These are phyloP conservation scores for Hesperia comma DNA, from an alignment of 2,888 invertebrate species.

Conservation along the genomic window DNA sequence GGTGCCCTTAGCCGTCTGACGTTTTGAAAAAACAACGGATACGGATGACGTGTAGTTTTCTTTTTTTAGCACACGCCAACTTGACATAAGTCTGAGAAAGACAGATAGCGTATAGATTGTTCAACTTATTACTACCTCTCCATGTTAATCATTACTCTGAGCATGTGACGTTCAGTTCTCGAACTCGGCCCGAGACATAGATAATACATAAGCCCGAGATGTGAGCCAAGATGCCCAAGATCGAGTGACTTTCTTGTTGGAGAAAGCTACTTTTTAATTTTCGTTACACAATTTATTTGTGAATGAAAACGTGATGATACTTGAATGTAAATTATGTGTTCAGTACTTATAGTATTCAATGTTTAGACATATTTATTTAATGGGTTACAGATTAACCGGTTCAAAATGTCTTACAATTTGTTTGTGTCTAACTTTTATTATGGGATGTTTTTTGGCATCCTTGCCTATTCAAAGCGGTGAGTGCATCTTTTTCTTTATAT, in stretches of 20 bases:
- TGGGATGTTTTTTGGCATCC: constrained; percentile 77
- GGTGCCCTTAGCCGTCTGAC: too few species aligned
- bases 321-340: constrained; percentile 31
- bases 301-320: constrained; percentile 45
- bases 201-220: too few species aligned
- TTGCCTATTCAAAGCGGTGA: constrained; percentile 72
- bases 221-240: too few species aligned
- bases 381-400: constrained; percentile 68
- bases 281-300: constrained; percentile 25
- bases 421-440: constrained; percentile 70
- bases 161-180: too few species aligned
- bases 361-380: constrained; percentile 62
- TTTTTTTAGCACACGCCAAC: too few species aligned
- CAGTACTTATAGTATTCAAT: constrained; percentile 47
- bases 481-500: constrained; percentile 37
- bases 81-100: too few species aligned
- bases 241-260: background rate
- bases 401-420: constrained; percentile 74
- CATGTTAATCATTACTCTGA: too few species aligned
- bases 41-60: too few species aligned
- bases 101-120: too few species aligned
- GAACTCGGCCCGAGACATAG: too few species aligned
- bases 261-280: constrained; percentile 2
- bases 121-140: too few species aligned
- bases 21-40: too few species aligned